These are phyloP conservation scores for Chaetura pelagica DNA, from an alignment of 2,113 vertebrate genomes.

Conservation along the genomic window DNA sequence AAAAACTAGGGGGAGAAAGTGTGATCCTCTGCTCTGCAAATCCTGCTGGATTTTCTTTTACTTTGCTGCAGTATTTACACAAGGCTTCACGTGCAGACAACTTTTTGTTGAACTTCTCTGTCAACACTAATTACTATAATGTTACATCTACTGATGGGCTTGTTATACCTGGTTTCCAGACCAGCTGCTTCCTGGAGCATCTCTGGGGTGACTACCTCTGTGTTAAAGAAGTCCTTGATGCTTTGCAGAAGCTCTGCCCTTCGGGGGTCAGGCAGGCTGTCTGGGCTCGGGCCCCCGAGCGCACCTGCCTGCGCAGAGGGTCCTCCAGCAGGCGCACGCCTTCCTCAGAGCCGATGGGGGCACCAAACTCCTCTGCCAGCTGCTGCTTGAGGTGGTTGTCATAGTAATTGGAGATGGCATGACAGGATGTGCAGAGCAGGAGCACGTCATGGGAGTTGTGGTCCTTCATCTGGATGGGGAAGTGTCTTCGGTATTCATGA, in stretches of 20 bases:
- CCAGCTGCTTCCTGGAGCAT: constrained; percentile 84
- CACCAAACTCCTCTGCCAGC: constrained; percentile 87
- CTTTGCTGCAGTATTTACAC: background rate
- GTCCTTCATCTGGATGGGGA: constrained; percentile 97
- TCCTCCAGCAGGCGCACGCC: constrained; percentile 89
- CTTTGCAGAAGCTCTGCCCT: constrained; percentile 82
- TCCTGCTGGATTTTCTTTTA: background rate
- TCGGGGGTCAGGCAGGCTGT: constrained; percentile 82
- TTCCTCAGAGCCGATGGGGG: constrained; percentile 92
- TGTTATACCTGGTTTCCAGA: constrained; percentile 89
- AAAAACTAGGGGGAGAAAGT: background rate
- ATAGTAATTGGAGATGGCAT: constrained; percentile 91
- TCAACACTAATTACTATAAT: background rate
- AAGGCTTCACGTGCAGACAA: background rate
- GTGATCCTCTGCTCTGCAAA: background rate
- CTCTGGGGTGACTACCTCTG: constrained; percentile 73
- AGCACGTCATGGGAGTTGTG: constrained; percentile 98
- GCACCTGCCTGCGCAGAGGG: constrained; percentile 86
- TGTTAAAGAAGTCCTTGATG: constrained; percentile 79
- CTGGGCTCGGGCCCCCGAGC: constrained; percentile 90
- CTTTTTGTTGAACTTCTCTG: background rate
- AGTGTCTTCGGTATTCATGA: constrained; percentile 94
- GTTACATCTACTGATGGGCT: background rate
- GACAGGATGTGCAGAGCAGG: constrained; percentile 93
- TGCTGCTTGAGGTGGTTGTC: constrained; percentile 91